phyloP scores from a whole-genome alignment of 2,888 invertebrate species.

The Phortica magna region DNA sequence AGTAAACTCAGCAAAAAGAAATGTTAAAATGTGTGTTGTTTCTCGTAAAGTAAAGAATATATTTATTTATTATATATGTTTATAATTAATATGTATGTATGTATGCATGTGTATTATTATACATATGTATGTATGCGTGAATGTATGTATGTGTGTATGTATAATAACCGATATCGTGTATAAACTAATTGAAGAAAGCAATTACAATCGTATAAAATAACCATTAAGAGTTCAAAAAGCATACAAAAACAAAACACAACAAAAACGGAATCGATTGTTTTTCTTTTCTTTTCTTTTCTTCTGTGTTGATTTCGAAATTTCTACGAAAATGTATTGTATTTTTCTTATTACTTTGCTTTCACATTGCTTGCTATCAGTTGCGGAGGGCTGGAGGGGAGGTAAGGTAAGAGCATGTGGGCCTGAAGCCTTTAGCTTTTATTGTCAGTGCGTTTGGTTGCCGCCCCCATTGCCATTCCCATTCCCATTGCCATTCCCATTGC shows the following conservation, averaged over 20 bases:
- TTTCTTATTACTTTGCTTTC: slow-evolving; percentile 23
- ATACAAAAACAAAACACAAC: slow-evolving; percentile 43
- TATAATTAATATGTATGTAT: slow-evolving; percentile 53
- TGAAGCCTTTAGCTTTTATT: slow-evolving; percentile 16
- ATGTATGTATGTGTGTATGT: slow-evolving; percentile 55
- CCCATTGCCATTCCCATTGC: slow-evolving; percentile 49
- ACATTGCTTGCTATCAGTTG: neutral
- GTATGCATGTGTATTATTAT: slow-evolving; percentile 63
- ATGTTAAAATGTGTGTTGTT: slow-evolving; percentile 58
- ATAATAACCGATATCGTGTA: slow-evolving; percentile 36
- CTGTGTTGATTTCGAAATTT: neutral
- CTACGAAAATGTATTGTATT: slow-evolving; percentile 7
- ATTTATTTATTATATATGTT: slow-evolving; percentile 41
- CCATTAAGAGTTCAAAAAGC: slow-evolving; percentile 59
- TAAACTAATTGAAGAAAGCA: slow-evolving; percentile 58
- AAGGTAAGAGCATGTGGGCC: slow-evolving; percentile 15
- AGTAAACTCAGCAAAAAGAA: slow-evolving; percentile 45
- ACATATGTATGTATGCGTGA: slow-evolving; percentile 53
- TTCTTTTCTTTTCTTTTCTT: slow-evolving; percentile 29
- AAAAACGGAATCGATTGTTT: slow-evolving; percentile 47
- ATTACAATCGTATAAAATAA: slow-evolving; percentile 74
- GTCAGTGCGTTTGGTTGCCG: slow-evolving; percentile 63
- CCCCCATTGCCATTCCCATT: slow-evolving; percentile 73
- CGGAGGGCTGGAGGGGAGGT: slow-evolving; percentile 33
- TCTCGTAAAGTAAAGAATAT: slow-evolving; percentile 46